These are phyloP conservation scores for Hofmannophila pseudospretella DNA, from an alignment of 2,888 invertebrate genomes.

Conservation along the genomic window DNA sequence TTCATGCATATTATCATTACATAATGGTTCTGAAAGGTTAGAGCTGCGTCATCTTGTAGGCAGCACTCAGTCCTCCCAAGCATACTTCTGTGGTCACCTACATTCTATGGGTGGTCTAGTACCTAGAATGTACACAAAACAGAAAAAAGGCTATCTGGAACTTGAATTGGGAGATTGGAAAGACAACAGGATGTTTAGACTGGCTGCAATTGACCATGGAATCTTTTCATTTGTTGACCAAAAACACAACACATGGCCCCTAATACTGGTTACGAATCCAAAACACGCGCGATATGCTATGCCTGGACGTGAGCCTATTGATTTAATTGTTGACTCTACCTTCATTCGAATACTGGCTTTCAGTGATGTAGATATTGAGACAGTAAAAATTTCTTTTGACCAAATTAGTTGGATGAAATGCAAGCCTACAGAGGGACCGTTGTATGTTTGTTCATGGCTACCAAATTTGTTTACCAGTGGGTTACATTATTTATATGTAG, in stretches of 20 bases:
- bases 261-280: conserved; percentile 92
- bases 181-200: conserved; percentile 89
- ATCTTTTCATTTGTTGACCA: conserved; percentile 91
- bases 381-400: conserved; percentile 83
- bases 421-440: conserved; percentile 78
- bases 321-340: conserved; percentile 82
- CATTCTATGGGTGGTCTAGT: conserved; percentile 89
- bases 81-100: conserved; percentile 93
- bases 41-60: conserved; percentile 78
- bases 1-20: conserved; percentile 85
- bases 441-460: conserved; percentile 86
- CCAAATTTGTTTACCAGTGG: conserved; percentile 81
- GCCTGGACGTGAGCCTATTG: conserved; percentile 84
- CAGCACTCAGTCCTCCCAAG: conserved; percentile 79
- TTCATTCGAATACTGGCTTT: conserved; percentile 90
- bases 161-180: conserved; percentile 96
- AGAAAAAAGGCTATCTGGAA: conserved; percentile 89
- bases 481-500: conserved; percentile 81
- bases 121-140: conserved; percentile 91
- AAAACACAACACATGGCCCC: conserved; percentile 87
- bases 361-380: conserved; percentile 80
- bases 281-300: conserved; percentile 87
- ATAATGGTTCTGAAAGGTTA: conserved; percentile 63
- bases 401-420: conserved; percentile 81
- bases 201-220: conserved; percentile 93